Conservation (phyloP, 2,113 vertebrate species). For the Poeciliopsis prolifica region DNA sequence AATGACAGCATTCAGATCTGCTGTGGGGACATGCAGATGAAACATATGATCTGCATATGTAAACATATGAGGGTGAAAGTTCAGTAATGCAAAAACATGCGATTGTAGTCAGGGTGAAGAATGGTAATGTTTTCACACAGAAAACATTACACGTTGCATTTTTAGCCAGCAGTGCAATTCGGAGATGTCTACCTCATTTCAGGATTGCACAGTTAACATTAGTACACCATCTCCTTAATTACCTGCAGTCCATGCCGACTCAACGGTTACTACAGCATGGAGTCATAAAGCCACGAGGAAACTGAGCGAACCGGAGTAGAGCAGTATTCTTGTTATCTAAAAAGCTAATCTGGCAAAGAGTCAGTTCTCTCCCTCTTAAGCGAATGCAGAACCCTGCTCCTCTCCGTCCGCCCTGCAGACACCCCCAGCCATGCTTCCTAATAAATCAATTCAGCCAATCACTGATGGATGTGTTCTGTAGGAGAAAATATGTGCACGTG, state of each 20-base stretch:
- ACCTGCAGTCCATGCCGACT: neutral
- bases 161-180: neutral
- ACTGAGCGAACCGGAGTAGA: conserved; percentile 28
- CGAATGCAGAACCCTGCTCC: conserved; percentile 37
- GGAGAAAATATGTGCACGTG: conserved; percentile 9
- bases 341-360: conserved; percentile 56
- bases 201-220: neutral
- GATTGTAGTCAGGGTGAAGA: too few species aligned
- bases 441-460: conserved; percentile 58
- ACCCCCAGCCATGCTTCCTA: conserved; percentile 24
- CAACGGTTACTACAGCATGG: neutral
- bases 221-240: conserved; percentile 15
- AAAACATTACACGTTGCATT: neutral
- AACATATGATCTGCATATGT: conserved; percentile 36
- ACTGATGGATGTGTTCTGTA: conserved; percentile 50
- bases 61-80: conserved; percentile 57
- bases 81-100: neutral
- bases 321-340: conserved; percentile 32
- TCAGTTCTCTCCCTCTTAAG: conserved; percentile 30
- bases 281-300: conserved; percentile 28
- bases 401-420: conserved; percentile 18
- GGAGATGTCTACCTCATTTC: conserved; percentile 10
- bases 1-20: too few species aligned
- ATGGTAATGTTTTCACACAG: neutral
- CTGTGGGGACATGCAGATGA: neutral